Conservation (phyloP, 2,888 invertebrate species). For the Synanthedon vespiformis region DNA sequence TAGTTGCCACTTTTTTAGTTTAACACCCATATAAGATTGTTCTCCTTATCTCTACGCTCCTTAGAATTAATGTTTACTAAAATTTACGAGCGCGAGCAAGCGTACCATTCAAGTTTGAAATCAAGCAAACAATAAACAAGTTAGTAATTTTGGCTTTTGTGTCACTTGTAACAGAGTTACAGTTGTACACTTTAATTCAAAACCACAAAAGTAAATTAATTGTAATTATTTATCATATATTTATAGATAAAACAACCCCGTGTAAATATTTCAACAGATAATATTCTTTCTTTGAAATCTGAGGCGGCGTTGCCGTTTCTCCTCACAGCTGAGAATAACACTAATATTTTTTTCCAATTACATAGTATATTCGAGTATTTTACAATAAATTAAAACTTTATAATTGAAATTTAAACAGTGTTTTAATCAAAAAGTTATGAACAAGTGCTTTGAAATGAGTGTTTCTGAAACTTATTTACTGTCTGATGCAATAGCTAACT, state of each 20-base stretch:
- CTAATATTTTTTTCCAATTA: not conserved
- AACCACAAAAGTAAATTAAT: too few species aligned
- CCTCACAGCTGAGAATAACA: not conserved
- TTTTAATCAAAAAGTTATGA: slow-evolving; percentile 36
- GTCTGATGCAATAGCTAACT: slow-evolving; percentile 66
- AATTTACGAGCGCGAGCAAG: not conserved
- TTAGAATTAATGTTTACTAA: too few species aligned
- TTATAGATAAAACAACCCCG: not conserved
- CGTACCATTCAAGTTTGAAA: not conserved
- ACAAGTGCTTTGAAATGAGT: slow-evolving; percentile 56
- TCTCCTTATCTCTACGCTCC: too few species aligned
- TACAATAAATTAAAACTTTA: not conserved
- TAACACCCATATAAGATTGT: too few species aligned
- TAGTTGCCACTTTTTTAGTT: too few species aligned
- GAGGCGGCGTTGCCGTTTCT: not conserved
- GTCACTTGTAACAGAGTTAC: too few species aligned
- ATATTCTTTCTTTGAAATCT: not conserved
- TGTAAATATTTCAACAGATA: not conserved
- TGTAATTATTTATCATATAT: not conserved
- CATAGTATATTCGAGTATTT: not conserved
- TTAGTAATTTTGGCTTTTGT: too few species aligned
- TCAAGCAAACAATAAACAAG: not conserved
- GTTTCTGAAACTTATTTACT: slow-evolving; percentile 47
- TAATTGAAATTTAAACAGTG: slow-evolving; percentile 13
- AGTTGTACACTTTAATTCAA: too few species aligned